Conservation (phyloP, 1,140 invertebrate genomes). For the Carcinoscorpius rotundicauda region DNA sequence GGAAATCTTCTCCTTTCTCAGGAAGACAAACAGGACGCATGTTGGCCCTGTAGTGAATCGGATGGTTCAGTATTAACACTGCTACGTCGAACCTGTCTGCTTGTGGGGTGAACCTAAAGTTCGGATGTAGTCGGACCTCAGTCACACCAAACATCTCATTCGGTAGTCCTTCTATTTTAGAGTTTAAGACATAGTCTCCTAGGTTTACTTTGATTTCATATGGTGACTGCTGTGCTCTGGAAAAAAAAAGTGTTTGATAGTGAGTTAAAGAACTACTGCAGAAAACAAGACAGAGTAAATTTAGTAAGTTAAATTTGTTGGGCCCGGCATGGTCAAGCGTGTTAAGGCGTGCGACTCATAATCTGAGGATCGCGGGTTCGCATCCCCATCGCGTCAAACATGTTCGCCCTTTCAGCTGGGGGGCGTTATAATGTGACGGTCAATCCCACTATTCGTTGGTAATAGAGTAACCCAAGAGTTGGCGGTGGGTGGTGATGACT, state of each 20-base stretch:
- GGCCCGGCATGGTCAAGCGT: too few species aligned
- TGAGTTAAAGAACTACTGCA: too few species aligned
- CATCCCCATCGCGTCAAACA: too few species aligned
- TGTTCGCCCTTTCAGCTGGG: too few species aligned
- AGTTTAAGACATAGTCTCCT: constrained; percentile 88
- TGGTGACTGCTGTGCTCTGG: constrained; percentile 53
- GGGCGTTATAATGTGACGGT: too few species aligned
- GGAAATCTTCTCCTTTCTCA: constrained; percentile 74
- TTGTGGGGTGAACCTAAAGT: constrained; percentile 90
- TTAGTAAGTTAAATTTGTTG: too few species aligned
- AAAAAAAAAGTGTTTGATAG: not conserved
- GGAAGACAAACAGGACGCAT: constrained; percentile 87
- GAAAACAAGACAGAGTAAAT: too few species aligned
- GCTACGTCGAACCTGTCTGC: constrained; percentile 76
- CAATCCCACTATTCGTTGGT: too few species aligned
- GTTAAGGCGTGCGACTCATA: too few species aligned
- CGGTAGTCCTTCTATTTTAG: constrained; percentile 72
- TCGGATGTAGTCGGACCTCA: constrained; percentile 79
- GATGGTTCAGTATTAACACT: constrained; percentile 70
- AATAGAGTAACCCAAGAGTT: too few species aligned
- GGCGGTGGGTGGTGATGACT: too few species aligned
- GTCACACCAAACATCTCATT: constrained; percentile 81
- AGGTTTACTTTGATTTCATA: constrained; percentile 81
- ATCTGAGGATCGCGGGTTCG: too few species aligned
- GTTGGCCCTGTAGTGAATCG: constrained; percentile 77